Evolutionary conservation across 2,113 vertebrate genomes (phyloP).

Genomic region (Alouatta palliata): DNA sequence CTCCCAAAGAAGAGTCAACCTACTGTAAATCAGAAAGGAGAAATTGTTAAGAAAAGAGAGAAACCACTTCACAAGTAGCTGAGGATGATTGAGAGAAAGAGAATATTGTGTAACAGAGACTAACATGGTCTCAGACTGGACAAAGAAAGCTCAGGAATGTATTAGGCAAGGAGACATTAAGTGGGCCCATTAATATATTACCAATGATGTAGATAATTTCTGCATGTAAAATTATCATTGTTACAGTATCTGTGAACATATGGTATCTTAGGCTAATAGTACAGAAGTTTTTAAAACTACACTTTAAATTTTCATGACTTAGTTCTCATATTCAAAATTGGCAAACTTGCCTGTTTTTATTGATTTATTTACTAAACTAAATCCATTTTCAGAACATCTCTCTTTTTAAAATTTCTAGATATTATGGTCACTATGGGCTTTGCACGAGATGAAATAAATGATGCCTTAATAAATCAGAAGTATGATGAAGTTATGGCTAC

Average conservation of each 20-base stretch:
- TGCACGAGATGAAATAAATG: slow-evolving; percentile 96
- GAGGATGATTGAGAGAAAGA: neutral
- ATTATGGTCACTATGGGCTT: slow-evolving; percentile 99
- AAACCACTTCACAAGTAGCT: neutral
- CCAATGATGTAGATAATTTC: neutral
- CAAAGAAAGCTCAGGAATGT: neutral
- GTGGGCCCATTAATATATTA: rapidly evolving
- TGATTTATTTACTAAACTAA: slow-evolving; percentile 35
- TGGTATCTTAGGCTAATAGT: neutral
- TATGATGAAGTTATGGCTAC: slow-evolving; percentile 99
- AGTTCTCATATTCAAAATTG: neutral
- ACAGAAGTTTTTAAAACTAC: neutral
- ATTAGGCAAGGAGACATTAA: neutral
- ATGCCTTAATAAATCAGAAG: slow-evolving; percentile 94
- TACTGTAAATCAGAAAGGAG: neutral
- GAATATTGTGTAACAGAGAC: neutral
- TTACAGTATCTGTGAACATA: neutral
- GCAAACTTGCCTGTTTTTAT: neutral
- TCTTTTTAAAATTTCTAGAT: slow-evolving; percentile 83
- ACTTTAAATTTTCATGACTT: slow-evolving; percentile 10
- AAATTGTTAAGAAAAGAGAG: neutral
- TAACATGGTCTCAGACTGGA: neutral
- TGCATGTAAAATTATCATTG: neutral
- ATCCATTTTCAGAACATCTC: neutral
- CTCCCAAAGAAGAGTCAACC: neutral